Percentiles rank a stretch among this genome's conserved stretches.
Evolutionary conservation across 2,797 vertebrate genomes (phyloP).

Genomic region (Sebastes umbrosus): DNA sequence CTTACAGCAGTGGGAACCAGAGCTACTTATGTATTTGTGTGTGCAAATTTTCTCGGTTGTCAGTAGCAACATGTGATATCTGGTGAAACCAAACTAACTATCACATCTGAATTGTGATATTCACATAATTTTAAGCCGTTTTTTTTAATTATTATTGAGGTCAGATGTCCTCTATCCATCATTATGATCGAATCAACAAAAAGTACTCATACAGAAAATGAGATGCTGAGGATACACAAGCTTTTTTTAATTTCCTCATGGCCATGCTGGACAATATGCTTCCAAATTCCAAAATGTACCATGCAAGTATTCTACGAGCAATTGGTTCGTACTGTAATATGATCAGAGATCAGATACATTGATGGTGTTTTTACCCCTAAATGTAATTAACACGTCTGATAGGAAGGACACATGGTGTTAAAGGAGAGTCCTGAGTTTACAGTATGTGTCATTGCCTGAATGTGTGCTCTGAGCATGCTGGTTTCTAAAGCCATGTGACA

Average conservation of each 20-base stretch:
- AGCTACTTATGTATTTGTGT: not conserved
- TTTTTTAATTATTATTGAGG: not conserved
- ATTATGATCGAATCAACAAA: constrained; percentile 34
- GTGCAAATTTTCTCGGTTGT: not conserved
- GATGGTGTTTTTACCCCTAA: not conserved
- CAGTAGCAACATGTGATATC: no score
- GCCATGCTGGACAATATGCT: not conserved
- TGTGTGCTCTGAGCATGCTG: not conserved
- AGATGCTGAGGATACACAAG: constrained; percentile 19
- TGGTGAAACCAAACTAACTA: not conserved
- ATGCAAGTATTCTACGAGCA: not conserved
- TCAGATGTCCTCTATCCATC: constrained; percentile 31
- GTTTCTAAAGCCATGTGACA: not conserved
- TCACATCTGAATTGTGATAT: not conserved
- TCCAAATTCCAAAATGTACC: constrained; percentile 7
- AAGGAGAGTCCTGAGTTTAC: not conserved
- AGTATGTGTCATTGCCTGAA: not conserved
- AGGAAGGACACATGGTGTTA: not conserved
- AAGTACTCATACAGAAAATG: constrained; percentile 25
- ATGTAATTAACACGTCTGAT: not conserved
- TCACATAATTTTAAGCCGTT: not conserved
- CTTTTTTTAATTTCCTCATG: constrained; percentile 32
- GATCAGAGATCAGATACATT: not conserved
- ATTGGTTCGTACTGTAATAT: not conserved
- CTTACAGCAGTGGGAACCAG: not conserved